Evolutionary conservation across 2,888 invertebrate genomes (phyloP).

Genomic region (Noctua pronuba): DNA sequence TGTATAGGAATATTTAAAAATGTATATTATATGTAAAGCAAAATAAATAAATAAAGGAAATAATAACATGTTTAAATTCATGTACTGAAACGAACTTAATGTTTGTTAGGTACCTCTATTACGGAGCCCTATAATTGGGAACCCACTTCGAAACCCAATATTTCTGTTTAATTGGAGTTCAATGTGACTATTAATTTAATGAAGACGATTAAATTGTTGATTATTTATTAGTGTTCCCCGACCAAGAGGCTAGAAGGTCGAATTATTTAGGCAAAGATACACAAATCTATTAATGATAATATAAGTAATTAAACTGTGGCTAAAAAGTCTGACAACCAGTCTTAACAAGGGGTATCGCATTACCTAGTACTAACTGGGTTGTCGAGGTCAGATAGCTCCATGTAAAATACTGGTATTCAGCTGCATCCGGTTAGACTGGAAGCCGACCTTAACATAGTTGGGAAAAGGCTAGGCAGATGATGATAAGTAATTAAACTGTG

Average conservation of each 20-base stretch:
- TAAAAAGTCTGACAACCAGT: too few species aligned
- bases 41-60: too few species aligned
- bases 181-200: slow-evolving; percentile 49
- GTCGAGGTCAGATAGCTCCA: too few species aligned
- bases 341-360: too few species aligned
- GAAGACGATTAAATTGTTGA: slow-evolving; percentile 41
- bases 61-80: neutral
- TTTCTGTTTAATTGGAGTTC: slow-evolving; percentile 59
- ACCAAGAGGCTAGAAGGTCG: slow-evolving; percentile 6
- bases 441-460: too few species aligned
- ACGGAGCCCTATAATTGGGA: slow-evolving; percentile 46
- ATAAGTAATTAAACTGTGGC: neutral
- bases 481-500: slow-evolving; percentile 2
- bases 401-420: too few species aligned
- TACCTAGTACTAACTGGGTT: too few species aligned
- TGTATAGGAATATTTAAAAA: too few species aligned
- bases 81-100: neutral
- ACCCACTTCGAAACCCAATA: slow-evolving; percentile 54
- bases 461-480: too few species aligned
- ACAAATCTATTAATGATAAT: slow-evolving; percentile 18
- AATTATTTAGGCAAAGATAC: slow-evolving; percentile 28
- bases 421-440: too few species aligned
- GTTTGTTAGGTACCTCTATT: slow-evolving; percentile 10
- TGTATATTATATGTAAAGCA: too few species aligned
- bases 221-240: slow-evolving; percentile 47